Evolutionary conservation across 1,140 invertebrate species (phyloP), one percentile per base, ranked within the genome.

Genomic region (Cydia splendana): DNA sequence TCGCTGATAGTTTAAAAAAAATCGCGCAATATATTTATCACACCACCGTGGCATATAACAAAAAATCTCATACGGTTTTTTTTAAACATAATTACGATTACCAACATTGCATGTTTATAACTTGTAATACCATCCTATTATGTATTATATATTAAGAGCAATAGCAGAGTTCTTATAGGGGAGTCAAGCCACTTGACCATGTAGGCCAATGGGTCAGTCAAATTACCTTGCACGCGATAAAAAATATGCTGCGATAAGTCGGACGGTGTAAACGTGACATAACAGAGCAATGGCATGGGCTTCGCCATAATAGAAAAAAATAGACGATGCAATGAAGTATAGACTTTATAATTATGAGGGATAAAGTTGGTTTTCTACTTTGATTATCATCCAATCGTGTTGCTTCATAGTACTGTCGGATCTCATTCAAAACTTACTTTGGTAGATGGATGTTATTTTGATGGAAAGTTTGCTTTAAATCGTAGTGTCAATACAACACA

Each of bases 171-270:
- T 20, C n/a, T 62, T 62, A 53, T 18, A 53, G 51, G 57, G 7
- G n/a, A 18, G n/a, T 15, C n/a, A 62, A 62, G 42, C 5, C n/a
- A 5, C n/a, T 20, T 62, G 57, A 24, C 57, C 57, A 62, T n/a
- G 42, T 62, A 62, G 57, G 57, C 57, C 57, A 62, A n/a, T 62
- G 57, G 57, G 57, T 62, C 57, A 62, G 4, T 24, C 57, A 20
- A 53, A 62, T 62, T 62, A 62, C 18, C 7, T 62, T 34, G 67
- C 28, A 62, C 57, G 57, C 57, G 57, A 62, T 62, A 62, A 62
- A 57, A 79, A 81, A 76, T 12, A 67, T 67, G 5, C 38, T 65
- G 53, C 10, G 65, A 24, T 74, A 67, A 75, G 30, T 65, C 18
- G 18, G 15, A 62, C 18, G 57, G 9, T 62, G 57, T 62, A 20